These are phyloP conservation scores for Lamellibrachia satsuma DNA, from an alignment of 2,888 invertebrate species.

Conservation along the genomic window DNA sequence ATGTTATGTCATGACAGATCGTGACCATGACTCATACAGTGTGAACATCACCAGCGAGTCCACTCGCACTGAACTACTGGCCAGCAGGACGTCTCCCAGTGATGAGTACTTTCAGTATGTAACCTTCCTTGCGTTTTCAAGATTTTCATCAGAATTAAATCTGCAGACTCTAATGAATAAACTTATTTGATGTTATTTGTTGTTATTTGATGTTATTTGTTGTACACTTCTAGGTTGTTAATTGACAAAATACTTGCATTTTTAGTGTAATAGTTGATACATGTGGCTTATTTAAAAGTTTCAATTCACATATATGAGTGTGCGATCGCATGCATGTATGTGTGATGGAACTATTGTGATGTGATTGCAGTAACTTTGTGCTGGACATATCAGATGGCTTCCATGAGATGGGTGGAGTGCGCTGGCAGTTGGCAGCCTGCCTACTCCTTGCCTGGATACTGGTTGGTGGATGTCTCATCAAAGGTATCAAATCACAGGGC, in stretches of 20 bases:
- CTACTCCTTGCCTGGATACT: constrained; percentile 78
- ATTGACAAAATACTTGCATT: no score
- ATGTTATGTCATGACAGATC: constrained; percentile 46
- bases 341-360: not conserved
- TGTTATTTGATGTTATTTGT: no score
- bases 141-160: not conserved
- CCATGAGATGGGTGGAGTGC: constrained; percentile 59
- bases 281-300: no score
- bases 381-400: constrained; percentile 63
- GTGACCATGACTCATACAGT: constrained; percentile 6
- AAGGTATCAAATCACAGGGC: constrained; percentile 59
- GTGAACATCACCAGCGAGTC: constrained; percentile 20
- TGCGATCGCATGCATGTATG: not conserved
- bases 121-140: not conserved
- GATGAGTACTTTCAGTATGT: constrained; percentile 70
- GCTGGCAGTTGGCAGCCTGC: constrained; percentile 77
- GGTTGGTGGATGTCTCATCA: constrained; percentile 33
- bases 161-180: no score
- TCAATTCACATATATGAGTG: not conserved
- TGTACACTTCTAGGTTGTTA: no score
- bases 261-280: no score
- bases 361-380: constrained; percentile 58
- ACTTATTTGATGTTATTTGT: no score
- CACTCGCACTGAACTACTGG: constrained; percentile 35
- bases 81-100: constrained; percentile 58